Evolutionary conservation across 92 coral and sea anemone genomes (phyloP), one percentile per base, ranked within the genome.

Genomic region (Galaxea fascicularis): DNA sequence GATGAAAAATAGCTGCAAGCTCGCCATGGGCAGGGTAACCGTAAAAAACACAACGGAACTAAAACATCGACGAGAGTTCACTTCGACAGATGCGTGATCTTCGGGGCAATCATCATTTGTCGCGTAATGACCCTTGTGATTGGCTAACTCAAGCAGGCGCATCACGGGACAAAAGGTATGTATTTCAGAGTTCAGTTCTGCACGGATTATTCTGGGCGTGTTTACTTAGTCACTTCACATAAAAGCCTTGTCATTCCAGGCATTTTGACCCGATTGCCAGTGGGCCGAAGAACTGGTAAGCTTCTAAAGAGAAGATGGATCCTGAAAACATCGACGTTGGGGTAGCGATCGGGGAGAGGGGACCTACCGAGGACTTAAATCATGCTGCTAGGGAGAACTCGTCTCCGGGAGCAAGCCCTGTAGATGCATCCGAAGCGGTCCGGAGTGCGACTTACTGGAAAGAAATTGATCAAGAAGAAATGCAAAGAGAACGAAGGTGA

Each of bases 401-500:
- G 74, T 68, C 73, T 30, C 73, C 73, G 0, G 73, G 8, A 47
- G 17, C 1, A 20, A 44, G 82, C 25, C 68, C 62, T 14, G 54
- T 14, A 0, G 63, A 79, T 7, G 69, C 44, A 4, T 10, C 67
- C 10, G 70, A 24, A 25, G 16, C 52, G 31, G 28, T 25, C 1
- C 39, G 26, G 20, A 82, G 77, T 44, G 44, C 58, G 24, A 70
- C 57, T 41, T 82, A 70, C 10, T 82, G 86, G 86, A 70, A 82
- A 22, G 78, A 57, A n/a, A 67, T 71, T 0, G 71, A 82, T 44
- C 68, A 82, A 82, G 78, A 71, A 20, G 86, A 82, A 24, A 35
- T 70, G 28, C 78, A 82, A 44, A 78, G 86, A 22, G 77, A 53
- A n/a, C 47, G 77, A 26, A 70, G 53, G 86, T 82, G 71, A 26